Conservation (phyloP, 2,113 vertebrate genomes). For the Tursiops truncatus region DNA sequence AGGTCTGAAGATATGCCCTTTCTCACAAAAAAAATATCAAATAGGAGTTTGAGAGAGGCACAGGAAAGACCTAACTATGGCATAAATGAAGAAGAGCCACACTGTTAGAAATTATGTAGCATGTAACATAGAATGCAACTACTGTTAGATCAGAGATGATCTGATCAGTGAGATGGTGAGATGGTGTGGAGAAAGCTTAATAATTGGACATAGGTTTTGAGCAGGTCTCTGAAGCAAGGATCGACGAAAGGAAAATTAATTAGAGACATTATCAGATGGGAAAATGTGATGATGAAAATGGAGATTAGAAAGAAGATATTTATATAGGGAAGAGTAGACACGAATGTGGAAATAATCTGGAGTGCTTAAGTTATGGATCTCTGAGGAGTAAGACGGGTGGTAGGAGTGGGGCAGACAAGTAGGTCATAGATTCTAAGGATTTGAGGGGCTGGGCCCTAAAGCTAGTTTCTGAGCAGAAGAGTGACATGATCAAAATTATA, state of each 20-base stretch:
- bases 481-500: neutral
- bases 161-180: too few species aligned
- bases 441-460: neutral
- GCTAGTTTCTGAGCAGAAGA: slow-evolving; percentile 9
- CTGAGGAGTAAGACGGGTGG: neutral
- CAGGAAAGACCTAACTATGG: neutral
- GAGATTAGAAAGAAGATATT: slow-evolving; percentile 4
- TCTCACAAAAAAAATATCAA: neutral
- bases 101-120: neutral
- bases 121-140: neutral
- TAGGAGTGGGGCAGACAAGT: neutral
- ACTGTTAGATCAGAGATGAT: neutral
- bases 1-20: neutral
- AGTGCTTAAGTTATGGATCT: neutral
- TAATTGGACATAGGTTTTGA: neutral
- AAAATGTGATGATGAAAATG: neutral
- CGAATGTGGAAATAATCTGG: neutral
- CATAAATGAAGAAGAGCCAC: neutral
- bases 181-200: neutral
- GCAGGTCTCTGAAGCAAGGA: neutral
- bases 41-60: neutral
- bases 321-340: neutral
- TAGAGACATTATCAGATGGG: neutral
- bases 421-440: neutral
- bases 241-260: neutral